These are phyloP conservation scores for Bedellia somnulentella DNA, from an alignment of 2,888 invertebrate genomes.

Conservation along the genomic window DNA sequence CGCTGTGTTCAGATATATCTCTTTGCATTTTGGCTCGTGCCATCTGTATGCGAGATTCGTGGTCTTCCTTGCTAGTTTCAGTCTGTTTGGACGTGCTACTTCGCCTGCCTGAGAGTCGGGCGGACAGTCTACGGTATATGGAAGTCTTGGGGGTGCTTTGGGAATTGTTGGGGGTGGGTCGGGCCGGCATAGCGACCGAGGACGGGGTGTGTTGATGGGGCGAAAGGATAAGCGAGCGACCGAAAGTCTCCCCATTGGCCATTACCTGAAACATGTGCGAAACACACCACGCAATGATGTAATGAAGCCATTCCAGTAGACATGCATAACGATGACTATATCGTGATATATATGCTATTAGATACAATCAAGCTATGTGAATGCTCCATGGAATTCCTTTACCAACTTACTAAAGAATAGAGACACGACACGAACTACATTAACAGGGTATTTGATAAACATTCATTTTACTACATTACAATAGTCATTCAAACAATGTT, in stretches of 20 bases:
- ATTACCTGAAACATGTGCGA: conserved; percentile 70
- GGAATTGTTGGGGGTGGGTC: conserved; percentile 37
- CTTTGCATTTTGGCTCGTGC: conserved; percentile 29
- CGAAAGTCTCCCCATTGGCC: conserved; percentile 69
- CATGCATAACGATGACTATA: conserved; percentile 45
- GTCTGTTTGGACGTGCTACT: conserved; percentile 20
- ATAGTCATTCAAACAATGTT: too few species aligned
- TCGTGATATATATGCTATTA: conserved; percentile 34
- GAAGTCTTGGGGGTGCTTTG: conserved; percentile 50
- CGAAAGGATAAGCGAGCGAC: conserved; percentile 63
- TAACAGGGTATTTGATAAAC: too few species aligned
- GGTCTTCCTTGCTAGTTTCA: conserved; percentile 15
- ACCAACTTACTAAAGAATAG: background rate
- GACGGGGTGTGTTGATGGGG: conserved; percentile 40
- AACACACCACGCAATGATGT: conserved; percentile 63
- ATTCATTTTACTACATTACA: too few species aligned
- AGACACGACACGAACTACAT: background rate
- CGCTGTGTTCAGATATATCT: background rate
- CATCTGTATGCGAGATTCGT: conserved; percentile 27
- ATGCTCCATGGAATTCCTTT: too few species aligned
- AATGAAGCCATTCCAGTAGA: conserved; percentile 60
- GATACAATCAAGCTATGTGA: too few species aligned
- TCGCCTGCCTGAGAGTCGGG: conserved; percentile 44
- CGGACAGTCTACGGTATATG: conserved; percentile 48
- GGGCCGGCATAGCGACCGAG: conserved; percentile 30